These are phyloP conservation scores for Synanthedon vespiformis DNA, from an alignment of 2,888 invertebrate genomes.

Conservation along the genomic window DNA sequence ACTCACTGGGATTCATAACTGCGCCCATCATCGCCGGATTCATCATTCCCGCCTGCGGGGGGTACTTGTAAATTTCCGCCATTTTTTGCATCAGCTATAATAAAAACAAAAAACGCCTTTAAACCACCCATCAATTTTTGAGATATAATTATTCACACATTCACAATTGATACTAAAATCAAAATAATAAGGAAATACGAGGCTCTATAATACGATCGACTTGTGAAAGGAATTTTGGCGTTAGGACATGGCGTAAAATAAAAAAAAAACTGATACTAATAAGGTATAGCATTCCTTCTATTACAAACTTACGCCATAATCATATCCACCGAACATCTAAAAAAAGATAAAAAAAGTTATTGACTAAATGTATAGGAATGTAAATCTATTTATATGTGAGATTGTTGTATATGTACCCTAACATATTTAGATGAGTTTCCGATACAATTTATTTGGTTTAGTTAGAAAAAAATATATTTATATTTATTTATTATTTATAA, in stretches of 20 bases:
- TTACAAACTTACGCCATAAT: slow-evolving; percentile 62
- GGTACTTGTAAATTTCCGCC: slow-evolving; percentile 52
- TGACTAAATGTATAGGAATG: background rate
- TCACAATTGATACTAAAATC: too few species aligned
- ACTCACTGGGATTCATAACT: slow-evolving; percentile 48
- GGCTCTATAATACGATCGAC: too few species aligned
- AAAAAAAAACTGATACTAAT: slow-evolving; percentile 14
- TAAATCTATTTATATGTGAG: background rate
- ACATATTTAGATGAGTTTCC: too few species aligned
- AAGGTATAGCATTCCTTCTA: slow-evolving; percentile 23
- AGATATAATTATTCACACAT: too few species aligned
- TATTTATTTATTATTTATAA: too few species aligned
- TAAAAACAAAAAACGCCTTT: slow-evolving; percentile 6
- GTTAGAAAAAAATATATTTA: too few species aligned
- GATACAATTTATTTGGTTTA: too few species aligned
- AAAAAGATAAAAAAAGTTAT: slow-evolving; percentile 13
- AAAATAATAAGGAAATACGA: too few species aligned
- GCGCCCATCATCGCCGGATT: slow-evolving; percentile 53
- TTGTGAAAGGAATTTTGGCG: background rate
- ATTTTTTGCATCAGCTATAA: slow-evolving; percentile 62
- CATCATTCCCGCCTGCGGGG: slow-evolving; percentile 50
- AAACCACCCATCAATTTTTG: too few species aligned
- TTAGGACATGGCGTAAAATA: slow-evolving; percentile 21
- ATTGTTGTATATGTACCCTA: background rate
- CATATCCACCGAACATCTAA: slow-evolving; percentile 71